Evolutionary conservation across 1,140 invertebrate species (phyloP), one percentile per base, ranked within the genome.

Genomic region (Zelostemma sp.): DNA sequence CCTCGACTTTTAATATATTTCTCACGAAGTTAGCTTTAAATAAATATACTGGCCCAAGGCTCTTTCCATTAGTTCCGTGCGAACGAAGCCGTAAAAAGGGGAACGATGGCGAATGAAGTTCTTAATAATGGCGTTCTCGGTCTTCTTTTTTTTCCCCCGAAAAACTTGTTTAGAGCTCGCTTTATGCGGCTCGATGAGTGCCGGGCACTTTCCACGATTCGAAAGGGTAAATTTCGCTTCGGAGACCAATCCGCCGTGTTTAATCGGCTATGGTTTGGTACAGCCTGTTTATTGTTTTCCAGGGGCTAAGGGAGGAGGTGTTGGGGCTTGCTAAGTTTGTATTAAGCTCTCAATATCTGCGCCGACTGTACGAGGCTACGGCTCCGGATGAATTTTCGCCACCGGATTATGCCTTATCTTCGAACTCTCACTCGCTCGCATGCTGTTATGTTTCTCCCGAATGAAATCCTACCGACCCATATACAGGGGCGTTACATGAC

Each of bases 401-500:
- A 38, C 60, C 77, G 78, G 84, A 85, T 85, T 85, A 85, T 25
- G 21, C 79, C 82, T 85, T 85, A 85, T 85, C 84, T 81, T 54
- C 74, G 49, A 68, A 73, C 72, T 78, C 77, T 81, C 80, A 80
- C 80, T 77, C 76, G 80, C 64, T 64, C 62, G 59, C 67, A 58
- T 49, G 53, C 51, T 68, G 72, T 53, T 49, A 60, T 70, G 58
- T 66, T 50, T 78, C 73, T 73, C 67, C 61, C 31, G 57, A 79
- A 75, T 65, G 66, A 79, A 81, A 76, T 73, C 72, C 76, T 31
- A 50, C 12, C 49, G 62, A 47, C 69, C 63, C 65, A 70, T 76
- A 74, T 70, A 73, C 60, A 41, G 54, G 49, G 54, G 68, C 69
- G 73, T 75, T 76, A 74, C 73, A 68, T 63, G 63, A 73, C 76